Conservation (phyloP, 2,888 invertebrate genomes). For the Lasioglossum villosulum region DNA sequence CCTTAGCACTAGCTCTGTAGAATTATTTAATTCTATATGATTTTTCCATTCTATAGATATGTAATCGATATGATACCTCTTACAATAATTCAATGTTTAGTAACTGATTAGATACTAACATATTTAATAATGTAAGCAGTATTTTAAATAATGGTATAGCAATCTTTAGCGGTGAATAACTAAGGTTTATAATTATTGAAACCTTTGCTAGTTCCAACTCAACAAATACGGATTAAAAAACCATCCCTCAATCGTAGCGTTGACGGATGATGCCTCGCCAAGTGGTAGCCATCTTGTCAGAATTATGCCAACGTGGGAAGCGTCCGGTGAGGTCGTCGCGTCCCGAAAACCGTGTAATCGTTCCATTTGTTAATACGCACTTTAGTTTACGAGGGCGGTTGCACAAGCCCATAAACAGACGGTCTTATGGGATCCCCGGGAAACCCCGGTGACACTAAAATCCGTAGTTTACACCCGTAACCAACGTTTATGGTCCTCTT, state of each 20-base stretch:
- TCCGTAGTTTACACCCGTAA: slow-evolving; percentile 82
- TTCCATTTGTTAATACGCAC: slow-evolving; percentile 75
- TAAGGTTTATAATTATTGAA: too few relatives aligned
- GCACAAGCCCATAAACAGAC: slow-evolving; percentile 80
- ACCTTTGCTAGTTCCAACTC: not conserved
- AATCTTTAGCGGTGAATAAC: too few relatives aligned
- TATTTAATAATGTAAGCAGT: too few relatives aligned
- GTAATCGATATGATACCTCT: too few relatives aligned
- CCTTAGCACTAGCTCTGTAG: too few relatives aligned
- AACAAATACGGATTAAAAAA: not conserved
- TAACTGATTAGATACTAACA: too few relatives aligned
- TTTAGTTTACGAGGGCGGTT: slow-evolving; percentile 79
- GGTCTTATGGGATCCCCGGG: slow-evolving; percentile 70
- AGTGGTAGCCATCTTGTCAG: not conserved
- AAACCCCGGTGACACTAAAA: slow-evolving; percentile 82
- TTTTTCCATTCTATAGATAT: too few relatives aligned
- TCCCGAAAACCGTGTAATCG: slow-evolving; percentile 56
- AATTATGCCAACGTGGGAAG: not conserved
- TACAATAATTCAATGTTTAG: too few relatives aligned
- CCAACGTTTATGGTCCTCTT: slow-evolving; percentile 79
- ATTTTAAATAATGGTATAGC: too few relatives aligned
- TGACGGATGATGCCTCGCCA: not conserved
- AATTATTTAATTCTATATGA: too few relatives aligned
- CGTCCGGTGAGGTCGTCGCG: slow-evolving; percentile 34
- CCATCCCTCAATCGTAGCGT: not conserved